Percentiles rank a stretch among this genome's conserved stretches.
Conservation (phyloP, 2,797 vertebrate species). For the Falco columbarius region DNA sequence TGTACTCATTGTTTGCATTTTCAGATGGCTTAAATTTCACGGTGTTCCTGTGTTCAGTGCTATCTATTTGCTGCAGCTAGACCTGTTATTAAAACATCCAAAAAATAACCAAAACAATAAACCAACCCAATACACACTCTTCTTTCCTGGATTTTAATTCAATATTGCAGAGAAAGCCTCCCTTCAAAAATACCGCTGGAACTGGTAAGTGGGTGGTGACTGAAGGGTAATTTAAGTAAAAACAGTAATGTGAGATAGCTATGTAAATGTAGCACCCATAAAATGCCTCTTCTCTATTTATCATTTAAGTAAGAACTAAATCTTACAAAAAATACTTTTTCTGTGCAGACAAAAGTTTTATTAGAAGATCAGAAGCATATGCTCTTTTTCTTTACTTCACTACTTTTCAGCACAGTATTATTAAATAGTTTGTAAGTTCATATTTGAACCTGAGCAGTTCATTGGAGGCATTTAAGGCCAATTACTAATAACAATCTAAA, state of each 20-base stretch:
- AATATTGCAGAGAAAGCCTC: background rate
- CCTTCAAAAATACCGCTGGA: background rate
- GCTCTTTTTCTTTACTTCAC: background rate
- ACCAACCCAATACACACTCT: background rate
- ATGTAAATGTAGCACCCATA: background rate
- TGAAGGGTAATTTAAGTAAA: constrained; percentile 1
- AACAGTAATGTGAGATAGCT: background rate
- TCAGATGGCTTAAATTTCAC: background rate
- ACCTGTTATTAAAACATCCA: background rate
- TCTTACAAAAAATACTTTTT: background rate
- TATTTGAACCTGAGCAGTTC: background rate
- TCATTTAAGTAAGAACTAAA: background rate
- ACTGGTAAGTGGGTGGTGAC: background rate
- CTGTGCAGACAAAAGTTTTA: background rate
- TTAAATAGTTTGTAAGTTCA: background rate
- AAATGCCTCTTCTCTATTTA: background rate
- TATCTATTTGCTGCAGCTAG: background rate
- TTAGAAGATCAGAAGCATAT: background rate
- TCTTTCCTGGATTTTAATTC: background rate
- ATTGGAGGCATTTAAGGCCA: background rate
- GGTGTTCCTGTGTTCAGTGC: background rate
- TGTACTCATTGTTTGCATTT: background rate
- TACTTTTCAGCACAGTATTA: background rate
- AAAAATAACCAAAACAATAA: background rate
- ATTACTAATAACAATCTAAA: constrained; percentile 4